A percentile compares a stretch with the other conserved stretches of the same genome.
These are phyloP conservation scores for Diglossa cyanea DNA, from an alignment of 2,797 vertebrate genomes.

Conservation along the genomic window DNA sequence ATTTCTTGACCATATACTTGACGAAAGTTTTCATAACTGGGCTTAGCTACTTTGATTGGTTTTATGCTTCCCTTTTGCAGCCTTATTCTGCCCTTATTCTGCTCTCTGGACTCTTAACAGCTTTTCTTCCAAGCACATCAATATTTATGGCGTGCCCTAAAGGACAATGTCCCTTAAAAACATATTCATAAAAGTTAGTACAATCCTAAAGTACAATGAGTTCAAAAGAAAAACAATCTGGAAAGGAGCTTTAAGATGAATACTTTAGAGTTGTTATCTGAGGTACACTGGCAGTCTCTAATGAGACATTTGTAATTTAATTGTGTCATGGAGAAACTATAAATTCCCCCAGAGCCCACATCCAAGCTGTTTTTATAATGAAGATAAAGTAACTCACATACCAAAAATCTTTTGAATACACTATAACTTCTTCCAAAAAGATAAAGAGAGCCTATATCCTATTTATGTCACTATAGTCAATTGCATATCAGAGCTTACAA, in stretches of 20 bases:
- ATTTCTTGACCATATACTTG: neutral
- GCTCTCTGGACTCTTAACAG: neutral
- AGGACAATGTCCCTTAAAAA: conserved; percentile 44
- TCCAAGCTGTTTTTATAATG: conserved; percentile 70
- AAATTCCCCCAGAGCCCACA: conserved; percentile 64
- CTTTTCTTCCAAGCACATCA: neutral
- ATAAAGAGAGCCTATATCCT: conserved; percentile 66
- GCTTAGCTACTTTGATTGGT: neutral
- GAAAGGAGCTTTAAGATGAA: conserved; percentile 65
- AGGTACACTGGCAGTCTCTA: conserved; percentile 69
- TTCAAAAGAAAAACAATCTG: conserved; percentile 52
- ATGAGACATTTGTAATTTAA: conserved; percentile 75
- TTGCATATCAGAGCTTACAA: conserved; percentile 68
- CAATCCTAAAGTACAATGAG: neutral
- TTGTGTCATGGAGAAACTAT: conserved; percentile 63
- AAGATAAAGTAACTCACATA: conserved; percentile 77
- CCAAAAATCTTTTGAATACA: conserved; percentile 69
- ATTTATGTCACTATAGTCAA: conserved; percentile 53
- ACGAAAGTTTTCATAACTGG: neutral
- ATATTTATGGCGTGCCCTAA: conserved; percentile 43
- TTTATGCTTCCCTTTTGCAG: neutral
- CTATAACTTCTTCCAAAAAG: conserved; percentile 71
- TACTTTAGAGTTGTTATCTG: conserved; percentile 57
- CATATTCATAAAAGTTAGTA: conserved; percentile 45
- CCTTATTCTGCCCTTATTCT: neutral